Evolutionary conservation across 1,140 invertebrate species (phyloP), one percentile per base, ranked within the genome.

Genomic region (Leptinotarsa defecta): DNA sequence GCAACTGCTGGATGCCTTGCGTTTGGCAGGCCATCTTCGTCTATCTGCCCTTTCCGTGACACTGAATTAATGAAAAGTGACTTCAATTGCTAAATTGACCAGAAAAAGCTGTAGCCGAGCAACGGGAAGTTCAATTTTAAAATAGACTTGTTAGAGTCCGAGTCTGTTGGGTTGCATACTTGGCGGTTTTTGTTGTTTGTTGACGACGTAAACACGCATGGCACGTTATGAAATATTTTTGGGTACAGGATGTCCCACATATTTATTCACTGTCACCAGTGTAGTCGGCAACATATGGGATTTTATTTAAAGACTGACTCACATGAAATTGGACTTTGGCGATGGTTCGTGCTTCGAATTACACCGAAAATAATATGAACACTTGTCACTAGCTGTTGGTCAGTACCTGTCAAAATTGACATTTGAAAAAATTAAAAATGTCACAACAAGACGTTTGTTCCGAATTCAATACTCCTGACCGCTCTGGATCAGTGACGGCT

Each of bases 1-100:
- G 88, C 77, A 99, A 90, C 86, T 99, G 97, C 86, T 99, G 98
- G 85, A 99, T 99, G 86, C 98, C 98, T 86, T 98, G 96, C 79
- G 96, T 98, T 89, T 78, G 77, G 87, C 96, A 98, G 83, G 98
- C 97, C 98, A 99, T 99, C 85, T 90, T 91, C 43, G 13, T 22
- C 15, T 70, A 24, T 20, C 27, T 65, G 19, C 19, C 68, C 49
- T 77, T 68, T 69, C 48, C 4, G 19, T 74, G 48, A 83, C 34
- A 52, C 52, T 63, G 52, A 74, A 77, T 65, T 77, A 63, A 67
- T 19, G 48, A 67, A 74, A 71, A 74, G 65, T 78, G 72, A 34
- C 65, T 71, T 77, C 77, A 79, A 80, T 77, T 80, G 72, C 68
- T 81, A 75, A 79, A 81, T 81, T 81, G 77, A 24, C 67, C 57